Conservation (phyloP, 2,888 invertebrate genomes). For the Ischnus inquisitorius region DNA sequence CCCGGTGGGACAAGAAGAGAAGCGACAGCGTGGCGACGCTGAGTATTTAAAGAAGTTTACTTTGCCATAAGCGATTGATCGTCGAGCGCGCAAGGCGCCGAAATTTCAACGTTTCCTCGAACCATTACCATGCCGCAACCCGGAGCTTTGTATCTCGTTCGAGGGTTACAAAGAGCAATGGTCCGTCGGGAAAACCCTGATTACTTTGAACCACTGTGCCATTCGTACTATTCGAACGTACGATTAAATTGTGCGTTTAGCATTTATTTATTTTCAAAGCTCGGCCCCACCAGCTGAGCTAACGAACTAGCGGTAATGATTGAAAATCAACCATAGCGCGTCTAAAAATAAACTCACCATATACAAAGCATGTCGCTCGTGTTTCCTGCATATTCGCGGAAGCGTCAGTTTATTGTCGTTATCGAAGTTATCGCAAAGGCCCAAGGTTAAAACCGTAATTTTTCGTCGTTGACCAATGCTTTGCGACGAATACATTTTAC, state of each 20-base stretch:
- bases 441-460: not conserved
- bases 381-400: not conserved
- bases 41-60: not conserved
- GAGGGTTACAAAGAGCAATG: not conserved
- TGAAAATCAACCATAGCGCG: not conserved
- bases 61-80: slow-evolving; percentile 19
- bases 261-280: not conserved
- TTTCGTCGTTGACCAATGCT: not conserved
- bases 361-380: not conserved
- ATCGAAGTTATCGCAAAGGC: not conserved
- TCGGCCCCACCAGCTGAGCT: not conserved
- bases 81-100: slow-evolving; percentile 11
- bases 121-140: not conserved
- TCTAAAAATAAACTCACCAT: not conserved
- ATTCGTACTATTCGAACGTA: not conserved
- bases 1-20: not conserved
- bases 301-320: not conserved
- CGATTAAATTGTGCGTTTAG: not conserved
- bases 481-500: slow-evolving; percentile 3
- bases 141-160: not conserved
- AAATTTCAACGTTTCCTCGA: slow-evolving; percentile 19
- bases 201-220: not conserved
- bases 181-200: not conserved
- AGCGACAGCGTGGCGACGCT: not conserved
- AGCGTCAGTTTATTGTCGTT: not conserved